phyloP scores from a whole-genome alignment of 2,797 vertebrate genomes.

The Neopelma chrysocephalum region DNA sequence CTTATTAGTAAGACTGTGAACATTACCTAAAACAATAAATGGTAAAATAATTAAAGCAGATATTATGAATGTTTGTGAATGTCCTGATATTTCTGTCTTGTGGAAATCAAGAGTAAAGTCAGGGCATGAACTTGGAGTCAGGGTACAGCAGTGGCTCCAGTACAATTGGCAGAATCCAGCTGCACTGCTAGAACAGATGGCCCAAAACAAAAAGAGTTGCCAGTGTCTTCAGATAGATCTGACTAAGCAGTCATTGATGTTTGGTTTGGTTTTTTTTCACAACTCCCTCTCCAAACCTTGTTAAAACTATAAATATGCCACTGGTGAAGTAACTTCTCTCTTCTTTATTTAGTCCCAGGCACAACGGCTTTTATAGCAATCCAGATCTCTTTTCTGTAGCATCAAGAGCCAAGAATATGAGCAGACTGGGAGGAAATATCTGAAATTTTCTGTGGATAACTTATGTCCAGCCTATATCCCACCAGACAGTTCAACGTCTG shows the following conservation, averaged over 20 bases:
- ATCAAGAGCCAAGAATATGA: not conserved
- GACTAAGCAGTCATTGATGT: not conserved
- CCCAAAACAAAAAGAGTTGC: not conserved
- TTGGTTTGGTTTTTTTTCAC: not conserved
- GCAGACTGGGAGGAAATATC: not conserved
- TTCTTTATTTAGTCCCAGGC: not conserved
- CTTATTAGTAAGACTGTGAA: not conserved
- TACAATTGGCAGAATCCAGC: not conserved
- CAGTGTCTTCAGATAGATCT: not conserved
- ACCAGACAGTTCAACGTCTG: not conserved
- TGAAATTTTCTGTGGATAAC: not conserved
- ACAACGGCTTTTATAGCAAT: not conserved
- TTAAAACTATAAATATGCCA: not conserved
- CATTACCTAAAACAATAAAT: not conserved
- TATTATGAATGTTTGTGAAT: not conserved
- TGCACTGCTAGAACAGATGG: not conserved
- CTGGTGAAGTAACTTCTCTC: not conserved
- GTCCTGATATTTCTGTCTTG: not conserved
- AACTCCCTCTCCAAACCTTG: not conserved
- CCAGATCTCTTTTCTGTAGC: not conserved
- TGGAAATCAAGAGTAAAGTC: not conserved
- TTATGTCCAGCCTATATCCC: not conserved
- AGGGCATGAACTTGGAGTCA: not conserved
- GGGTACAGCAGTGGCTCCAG: not conserved
- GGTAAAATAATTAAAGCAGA: not conserved